A percentile compares a stretch with the other conserved stretches of the same genome.
Conservation (phyloP, 1,140 invertebrate genomes). For the Calosoma granatense region DNA sequence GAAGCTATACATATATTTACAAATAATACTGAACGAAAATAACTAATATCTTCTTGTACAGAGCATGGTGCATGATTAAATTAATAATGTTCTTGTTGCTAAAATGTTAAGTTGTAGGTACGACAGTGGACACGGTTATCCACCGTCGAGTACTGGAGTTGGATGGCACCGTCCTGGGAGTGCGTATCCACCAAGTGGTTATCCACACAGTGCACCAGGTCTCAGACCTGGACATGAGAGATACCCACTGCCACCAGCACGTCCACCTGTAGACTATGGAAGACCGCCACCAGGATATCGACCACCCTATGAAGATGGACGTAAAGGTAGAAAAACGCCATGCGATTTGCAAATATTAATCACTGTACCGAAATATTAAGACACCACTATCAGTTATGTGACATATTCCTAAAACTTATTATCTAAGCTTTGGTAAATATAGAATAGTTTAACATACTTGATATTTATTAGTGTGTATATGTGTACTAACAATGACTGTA, state of each 20-base stretch:
- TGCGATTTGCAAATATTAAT: neutral
- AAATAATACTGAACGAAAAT: too few relatives aligned
- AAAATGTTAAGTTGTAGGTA: too few relatives aligned
- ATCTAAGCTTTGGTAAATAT: too few relatives aligned
- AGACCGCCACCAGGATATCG: conserved; percentile 17
- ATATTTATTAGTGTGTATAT: too few relatives aligned
- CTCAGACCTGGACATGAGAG: neutral
- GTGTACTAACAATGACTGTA: too few relatives aligned
- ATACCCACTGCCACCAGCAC: neutral
- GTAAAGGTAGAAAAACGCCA: neutral
- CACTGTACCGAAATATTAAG: too few relatives aligned
- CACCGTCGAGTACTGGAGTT: neutral
- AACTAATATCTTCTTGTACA: neutral
- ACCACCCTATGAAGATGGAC: conserved; percentile 16
- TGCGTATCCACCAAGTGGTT: conserved; percentile 6
- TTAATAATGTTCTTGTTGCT: too few relatives aligned
- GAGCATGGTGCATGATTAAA: neutral
- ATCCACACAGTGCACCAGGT: neutral
- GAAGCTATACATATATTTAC: too few relatives aligned
- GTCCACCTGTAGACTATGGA: neutral
- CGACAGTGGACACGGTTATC: neutral
- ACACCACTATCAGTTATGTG: too few relatives aligned
- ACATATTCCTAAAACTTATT: too few relatives aligned
- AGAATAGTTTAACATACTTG: too few relatives aligned
- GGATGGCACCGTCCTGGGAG: neutral